Base-by-base conservation (phyloP, 2,113 vertebrate genomes). In the Rutilus rutilus region DNA sequence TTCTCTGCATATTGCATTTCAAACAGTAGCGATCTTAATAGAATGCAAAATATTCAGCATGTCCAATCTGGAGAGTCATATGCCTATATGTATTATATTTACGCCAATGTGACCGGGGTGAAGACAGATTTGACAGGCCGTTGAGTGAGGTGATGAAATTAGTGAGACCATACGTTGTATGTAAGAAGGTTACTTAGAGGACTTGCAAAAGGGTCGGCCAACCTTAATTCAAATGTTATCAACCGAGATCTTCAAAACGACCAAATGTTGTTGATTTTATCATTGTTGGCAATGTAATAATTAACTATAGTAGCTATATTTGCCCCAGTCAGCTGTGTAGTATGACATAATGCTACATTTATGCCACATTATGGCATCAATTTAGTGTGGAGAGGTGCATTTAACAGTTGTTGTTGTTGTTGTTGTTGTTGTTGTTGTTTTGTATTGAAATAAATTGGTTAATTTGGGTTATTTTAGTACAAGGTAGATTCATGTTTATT, bases 101-200 rank as follows among this genome's bases (percentile, higher is more conserved):
- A 82, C 59, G 25, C 12, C n/a, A 74, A 25, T 39, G 30, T 15
- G 39, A 81, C 79, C 30, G 10, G 42, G 15, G 21, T 74, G 84
- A 74, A 33, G 54, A 86, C 80, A 86, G 64, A 33, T 65, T 59
- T 83, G 84, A 88, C 73, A 83, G 12, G 83, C 65, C 15, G 19
- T 78, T 69, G 47, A 69, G 23, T 15, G 14, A 69, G 47, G 36
- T 52, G 84, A 86, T 86, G 79, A 86, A 52, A 86, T 45, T 47
- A 33, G 9, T 3, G 39, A 78, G 78, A 67, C 30, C 9, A 15
- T 42, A 60, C 9, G 11, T 11, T 79, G 71, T 79, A 39, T 33
- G 47, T 75, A 67, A 75, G 47, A 50, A 69, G 78, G 2, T 5
- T 19, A n/a, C 47, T 33, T n/a, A 71, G 33, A 14, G 25, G 42